These are phyloP conservation scores for Brachypodius melanocephalos DNA, from an alignment of 2,113 vertebrate species.

Conservation along the genomic window DNA sequence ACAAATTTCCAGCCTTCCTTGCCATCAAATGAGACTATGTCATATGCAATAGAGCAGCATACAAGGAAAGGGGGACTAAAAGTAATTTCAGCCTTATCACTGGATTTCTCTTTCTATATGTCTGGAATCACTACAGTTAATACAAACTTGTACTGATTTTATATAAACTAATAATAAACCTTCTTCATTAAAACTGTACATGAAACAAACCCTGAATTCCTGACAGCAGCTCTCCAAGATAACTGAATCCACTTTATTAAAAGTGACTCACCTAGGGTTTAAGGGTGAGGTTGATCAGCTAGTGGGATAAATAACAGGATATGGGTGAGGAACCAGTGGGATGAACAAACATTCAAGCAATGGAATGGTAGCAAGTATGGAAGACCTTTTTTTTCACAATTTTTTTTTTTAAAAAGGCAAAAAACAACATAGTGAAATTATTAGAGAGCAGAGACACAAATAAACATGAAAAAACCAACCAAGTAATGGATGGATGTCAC, in stretches of 20 bases:
- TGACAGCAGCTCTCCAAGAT: not conserved
- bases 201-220: not conserved
- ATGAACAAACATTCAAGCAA: not conserved
- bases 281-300: slow-evolving; percentile 12
- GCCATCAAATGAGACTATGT: not conserved
- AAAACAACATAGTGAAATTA: not conserved
- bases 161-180: not conserved
- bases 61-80: not conserved
- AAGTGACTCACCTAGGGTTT: not conserved
- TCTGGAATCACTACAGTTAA: not conserved
- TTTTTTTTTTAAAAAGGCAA: not conserved
- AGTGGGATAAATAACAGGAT: not conserved
- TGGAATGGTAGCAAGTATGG: not conserved
- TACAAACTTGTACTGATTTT: not conserved
- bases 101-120: not conserved
- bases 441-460: not conserved
- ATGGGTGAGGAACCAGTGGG: not conserved
- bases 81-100: not conserved
- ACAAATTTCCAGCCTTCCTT: not conserved
- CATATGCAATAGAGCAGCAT: not conserved
- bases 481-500: not conserved
- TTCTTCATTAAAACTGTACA: not conserved
- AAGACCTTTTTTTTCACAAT: not conserved
- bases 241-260: not conserved
- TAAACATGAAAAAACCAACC: not conserved